These are phyloP conservation scores for Calypte anna DNA, from an alignment of 2,113 vertebrate genomes.

Conservation along the genomic window DNA sequence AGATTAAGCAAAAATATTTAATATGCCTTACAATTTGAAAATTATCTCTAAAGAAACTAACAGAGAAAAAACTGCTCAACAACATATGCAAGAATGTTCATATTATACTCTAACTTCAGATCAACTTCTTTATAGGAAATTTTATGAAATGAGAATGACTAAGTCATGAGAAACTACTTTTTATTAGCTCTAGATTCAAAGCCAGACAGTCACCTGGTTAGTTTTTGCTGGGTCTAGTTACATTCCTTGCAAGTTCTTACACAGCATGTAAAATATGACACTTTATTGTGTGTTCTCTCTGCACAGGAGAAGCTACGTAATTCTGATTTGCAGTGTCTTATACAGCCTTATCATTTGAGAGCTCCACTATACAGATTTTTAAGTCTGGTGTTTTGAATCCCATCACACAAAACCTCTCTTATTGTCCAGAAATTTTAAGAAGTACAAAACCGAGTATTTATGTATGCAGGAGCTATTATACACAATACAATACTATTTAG, in stretches of 20 bases:
- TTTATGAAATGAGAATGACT: background rate
- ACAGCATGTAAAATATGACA: background rate
- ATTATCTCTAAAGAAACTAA: background rate
- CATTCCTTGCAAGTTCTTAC: background rate
- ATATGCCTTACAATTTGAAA: background rate
- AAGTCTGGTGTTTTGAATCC: background rate
- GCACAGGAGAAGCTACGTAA: background rate
- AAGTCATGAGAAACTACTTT: background rate
- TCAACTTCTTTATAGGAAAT: background rate
- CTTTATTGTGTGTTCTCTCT: background rate
- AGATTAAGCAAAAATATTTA: background rate
- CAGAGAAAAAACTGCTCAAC: background rate
- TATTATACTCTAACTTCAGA: background rate
- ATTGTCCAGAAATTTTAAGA: background rate
- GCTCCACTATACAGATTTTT: background rate
- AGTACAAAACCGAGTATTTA: background rate
- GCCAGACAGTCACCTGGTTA: accelerated
- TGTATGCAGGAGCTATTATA: background rate
- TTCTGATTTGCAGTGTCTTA: background rate
- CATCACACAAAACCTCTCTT: background rate
- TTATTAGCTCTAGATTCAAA: background rate
- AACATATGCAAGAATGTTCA: background rate
- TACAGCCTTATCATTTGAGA: background rate
- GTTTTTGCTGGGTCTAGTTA: background rate
- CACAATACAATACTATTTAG: background rate